Evolutionary conservation across 1,140 invertebrate genomes (phyloP), one percentile per base, ranked within the genome.

Genomic region (Neodiprion lecontei): DNA sequence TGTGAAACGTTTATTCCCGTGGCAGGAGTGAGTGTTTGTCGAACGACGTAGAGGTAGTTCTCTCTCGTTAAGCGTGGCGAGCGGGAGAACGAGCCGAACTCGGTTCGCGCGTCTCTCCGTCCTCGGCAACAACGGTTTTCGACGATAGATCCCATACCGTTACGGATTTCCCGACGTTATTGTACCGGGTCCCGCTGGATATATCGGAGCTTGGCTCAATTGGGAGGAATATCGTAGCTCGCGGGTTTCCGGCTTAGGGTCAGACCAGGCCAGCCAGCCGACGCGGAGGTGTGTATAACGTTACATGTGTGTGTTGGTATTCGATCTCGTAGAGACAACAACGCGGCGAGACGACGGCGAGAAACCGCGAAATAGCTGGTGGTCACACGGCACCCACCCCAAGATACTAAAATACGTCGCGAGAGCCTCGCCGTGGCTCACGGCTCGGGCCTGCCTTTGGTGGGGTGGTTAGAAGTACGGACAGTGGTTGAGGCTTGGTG

Each of bases 401-500:
- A 86, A 88, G 86, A 88, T 84, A 88, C 86, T 88, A 88, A 88
- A 88, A 86, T 86, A 61, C 82, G 86, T 88, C 85, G 85, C 85
- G 85, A 61, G 53, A 81, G 84, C 84, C 86, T 88, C 86, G 84
- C 81, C 84, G 86, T 87, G 82, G 83, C 81, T 80, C 84, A 82
- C 83, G 82, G 84, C 84, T 85, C 80, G 84, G 82, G 81, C 78
- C 75, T 73, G 81, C 80, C 82, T 87, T 85, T 87, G 87, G 87
- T 88, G 85, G 87, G 85, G 86, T 84, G 85, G 86, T 87, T 86
- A 85, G 86, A 87, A 85, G 84, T 88, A 84, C 85, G 86, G 86
- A 86, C 85, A 87, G 86, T 88, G 86, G 87, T 87, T 86, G 84
- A 86, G 87, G 83, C 84, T 84, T 87, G 87, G 87, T 88, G 87